Percentiles rank a stretch among this genome's conserved stretches.
Evolutionary conservation across 2,113 vertebrate species (phyloP).

Genomic region (Hippocampus mohnikei): DNA sequence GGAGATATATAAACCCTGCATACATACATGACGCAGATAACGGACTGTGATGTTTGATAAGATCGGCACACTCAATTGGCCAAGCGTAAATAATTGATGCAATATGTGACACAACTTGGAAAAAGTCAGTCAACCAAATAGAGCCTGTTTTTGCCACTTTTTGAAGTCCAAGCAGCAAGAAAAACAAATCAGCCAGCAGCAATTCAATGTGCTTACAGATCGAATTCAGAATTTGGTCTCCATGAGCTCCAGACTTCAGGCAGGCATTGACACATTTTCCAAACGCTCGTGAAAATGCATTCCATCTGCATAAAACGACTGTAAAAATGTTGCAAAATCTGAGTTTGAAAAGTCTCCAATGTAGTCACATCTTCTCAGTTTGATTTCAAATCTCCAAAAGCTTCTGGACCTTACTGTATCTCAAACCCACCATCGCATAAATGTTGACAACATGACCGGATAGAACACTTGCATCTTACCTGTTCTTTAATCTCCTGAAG

Average conservation of each 20-base stretch:
- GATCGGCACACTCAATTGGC: not conserved
- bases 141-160: no score
- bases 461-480: slow-evolving; percentile 66
- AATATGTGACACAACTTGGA: not conserved
- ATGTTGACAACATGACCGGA: not conserved
- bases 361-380: no score
- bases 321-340: no score
- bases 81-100: not conserved
- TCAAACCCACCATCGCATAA: not conserved
- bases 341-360: no score
- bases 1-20: slow-evolving; percentile 4
- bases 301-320: not conserved
- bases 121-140: not conserved
- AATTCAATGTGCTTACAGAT: not conserved
- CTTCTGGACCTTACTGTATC: not conserved
- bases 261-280: not conserved
- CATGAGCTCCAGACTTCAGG: not conserved
- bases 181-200: not conserved
- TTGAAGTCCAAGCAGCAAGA: no score
- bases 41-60: not conserved
- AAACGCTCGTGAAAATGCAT: not conserved
- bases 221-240: not conserved
- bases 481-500: slow-evolving; percentile 99
- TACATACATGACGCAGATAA: slow-evolving; percentile 2
- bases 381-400: not conserved